Evolutionary conservation across 2,113 vertebrate species (phyloP).

Genomic region (Corapipo altera): DNA sequence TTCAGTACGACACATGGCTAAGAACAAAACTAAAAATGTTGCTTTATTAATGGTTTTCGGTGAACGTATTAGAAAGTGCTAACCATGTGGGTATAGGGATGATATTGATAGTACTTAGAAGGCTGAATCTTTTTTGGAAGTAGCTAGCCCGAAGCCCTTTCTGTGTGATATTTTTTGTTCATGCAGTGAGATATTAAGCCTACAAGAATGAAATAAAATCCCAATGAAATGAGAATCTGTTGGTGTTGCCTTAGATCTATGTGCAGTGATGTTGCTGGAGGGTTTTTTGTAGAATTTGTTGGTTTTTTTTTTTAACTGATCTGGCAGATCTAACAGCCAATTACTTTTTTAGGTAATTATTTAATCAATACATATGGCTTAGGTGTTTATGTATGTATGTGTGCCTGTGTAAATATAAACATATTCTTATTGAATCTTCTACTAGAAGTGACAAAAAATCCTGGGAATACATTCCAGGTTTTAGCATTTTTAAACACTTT

Average conservation of each 20-base stretch:
- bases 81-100: constrained; percentile 73
- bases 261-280: neutral
- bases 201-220: constrained; percentile 71
- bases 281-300: neutral
- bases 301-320: neutral
- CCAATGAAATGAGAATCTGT: constrained; percentile 65
- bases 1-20: constrained; percentile 78
- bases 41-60: constrained; percentile 79
- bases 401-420: neutral
- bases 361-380: constrained; percentile 13
- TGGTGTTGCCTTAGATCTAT: constrained; percentile 54
- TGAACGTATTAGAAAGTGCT: constrained; percentile 76
- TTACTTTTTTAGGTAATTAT: constrained; percentile 16
- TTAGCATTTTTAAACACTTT: neutral
- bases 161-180: constrained; percentile 73
- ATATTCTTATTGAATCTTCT: neutral
- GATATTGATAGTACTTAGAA: constrained; percentile 77
- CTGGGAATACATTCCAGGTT: neutral
- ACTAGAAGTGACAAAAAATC: neutral
- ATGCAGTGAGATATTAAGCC: constrained; percentile 71
- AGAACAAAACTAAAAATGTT: constrained; percentile 76
- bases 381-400: neutral
- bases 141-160: constrained; percentile 71
- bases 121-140: constrained; percentile 74
- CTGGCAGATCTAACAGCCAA: neutral